These are phyloP conservation scores for Pelobates cultripes DNA, from an alignment of 2,797 vertebrate genomes.

Conservation along the genomic window DNA sequence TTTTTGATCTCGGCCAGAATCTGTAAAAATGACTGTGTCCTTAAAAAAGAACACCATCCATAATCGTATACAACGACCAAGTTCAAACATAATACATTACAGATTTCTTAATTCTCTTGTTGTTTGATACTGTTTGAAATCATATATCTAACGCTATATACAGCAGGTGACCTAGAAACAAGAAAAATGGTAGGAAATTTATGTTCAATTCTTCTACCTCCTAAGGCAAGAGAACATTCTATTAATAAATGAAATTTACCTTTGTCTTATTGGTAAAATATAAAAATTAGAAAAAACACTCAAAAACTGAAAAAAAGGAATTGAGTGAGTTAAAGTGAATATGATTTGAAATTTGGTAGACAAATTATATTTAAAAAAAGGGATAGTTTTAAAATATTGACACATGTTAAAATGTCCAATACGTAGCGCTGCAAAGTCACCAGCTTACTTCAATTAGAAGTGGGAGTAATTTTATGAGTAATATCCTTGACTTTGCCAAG, in stretches of 20 bases:
- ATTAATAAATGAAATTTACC: too few species aligned
- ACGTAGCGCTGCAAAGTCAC: constrained; percentile 15
- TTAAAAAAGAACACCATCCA: too few species aligned
- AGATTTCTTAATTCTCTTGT: background rate
- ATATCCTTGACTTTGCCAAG: constrained; percentile 2
- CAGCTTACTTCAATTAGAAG: constrained; percentile 19
- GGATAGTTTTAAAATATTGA: background rate
- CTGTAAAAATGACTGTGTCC: too few species aligned
- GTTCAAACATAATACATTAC: background rate
- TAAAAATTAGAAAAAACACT: too few species aligned
- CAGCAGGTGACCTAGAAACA: background rate
- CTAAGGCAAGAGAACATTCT: too few species aligned
- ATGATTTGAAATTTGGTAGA: background rate
- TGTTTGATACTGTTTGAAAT: background rate
- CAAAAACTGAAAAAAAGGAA: too few species aligned
- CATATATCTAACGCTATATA: background rate
- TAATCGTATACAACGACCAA: background rate
- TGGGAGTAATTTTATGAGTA: constrained; percentile 25
- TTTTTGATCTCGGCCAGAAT: too few species aligned
- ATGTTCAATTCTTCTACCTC: background rate
- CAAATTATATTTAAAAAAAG: background rate
- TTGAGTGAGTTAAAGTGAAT: background rate
- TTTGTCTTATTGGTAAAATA: too few species aligned
- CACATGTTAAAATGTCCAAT: background rate
- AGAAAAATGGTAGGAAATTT: background rate